Base-by-base conservation (phyloP, 2,888 invertebrate genomes). In the Heliconius sara region DNA sequence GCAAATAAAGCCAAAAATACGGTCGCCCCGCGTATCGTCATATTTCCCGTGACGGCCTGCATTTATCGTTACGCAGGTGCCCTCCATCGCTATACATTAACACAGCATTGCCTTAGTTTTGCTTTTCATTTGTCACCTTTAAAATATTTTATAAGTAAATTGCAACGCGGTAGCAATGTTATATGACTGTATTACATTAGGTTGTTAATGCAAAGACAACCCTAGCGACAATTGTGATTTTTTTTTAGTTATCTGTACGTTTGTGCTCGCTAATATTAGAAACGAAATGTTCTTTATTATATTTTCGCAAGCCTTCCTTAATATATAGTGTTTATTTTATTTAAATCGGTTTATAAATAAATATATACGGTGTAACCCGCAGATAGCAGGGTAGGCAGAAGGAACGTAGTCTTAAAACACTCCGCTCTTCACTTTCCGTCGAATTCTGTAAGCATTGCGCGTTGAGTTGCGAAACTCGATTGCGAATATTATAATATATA, bases 1-100 rank as follows among this genome's bases (percentile, higher is more conserved):
- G 12, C 13, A 60, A 60, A 80, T 81, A 75, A 65, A 80, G 70
- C 27, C 52, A 74, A 77, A 80, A 70, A 52, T 43, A 78, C 76
- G 43, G 63, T 63, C 30, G 79, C 83, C 60, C 86, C 86, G 87
- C 85, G 85, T 87, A 85, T 85, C 85, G 75, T 80, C 80, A 85
- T 88, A 76, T 76, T 72, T 79, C 65, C 76, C 65, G 52, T 76
- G 87, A 89, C 85, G 86, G 85, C 84, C 84, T 87, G 88, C 87
- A 88, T 89, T 89, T 89, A 87, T 89, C 86, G 85, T 78, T 82
- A 77, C 86, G 83, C 88, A 88, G 87, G 86, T 87, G 87, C 86
- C 83, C 80, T 82, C 77, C 83, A 72, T 68, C 76, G 83, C 86
- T 81, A 85, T 89, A 88, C 85, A 88, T 89, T 86, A 83, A 80